Evolutionary conservation across 2,888 invertebrate species (phyloP), one percentile per base, ranked within the genome.

Genomic region (Tortrix viridana): DNA sequence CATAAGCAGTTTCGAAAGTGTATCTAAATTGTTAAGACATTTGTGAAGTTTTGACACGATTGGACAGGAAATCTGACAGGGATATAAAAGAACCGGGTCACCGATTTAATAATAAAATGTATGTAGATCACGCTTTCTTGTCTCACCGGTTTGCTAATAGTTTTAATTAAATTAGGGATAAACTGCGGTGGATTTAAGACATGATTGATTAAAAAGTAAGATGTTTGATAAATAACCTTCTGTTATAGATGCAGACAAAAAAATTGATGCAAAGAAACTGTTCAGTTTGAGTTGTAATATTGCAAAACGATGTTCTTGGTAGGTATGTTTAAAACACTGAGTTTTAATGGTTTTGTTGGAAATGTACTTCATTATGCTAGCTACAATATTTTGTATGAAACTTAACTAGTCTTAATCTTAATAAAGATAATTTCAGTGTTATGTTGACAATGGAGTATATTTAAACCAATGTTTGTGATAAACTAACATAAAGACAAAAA

Each of bases 1-100:
- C 12, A 76, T 82, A 86, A 82, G 52, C 79, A 67, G 72, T 82
- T 84, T 82, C 77, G 81, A 86, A 85, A 84, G 79, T 81, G 77
- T 82, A 82, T 80, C 80, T 74, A 81, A 82, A 76, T 85, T 80
- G 79, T 86, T 81, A 82, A 76, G 70, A 76, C 80, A 79, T 84
- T 81, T 81, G 77, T 76, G 74, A 81, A 80, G 79, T 78, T 84
- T 80, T 79, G 83, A 83, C 83, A 82, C 83, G 83, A 82, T 78
- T 76, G 75, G 74, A 79, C 80, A 86, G 84, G 86, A 89, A 88
- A 88, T 85, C 84, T 82, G 81, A 84, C 80, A 81, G 84, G 83
- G 83, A 85, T 83, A 86, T 86, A 85, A 83, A 86, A 68, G 68
- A 85, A 83, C 80, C 80, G 70, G 88, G 88, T 83, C 89, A 87